phyloP scores from a whole-genome alignment of 2,888 invertebrate species.

The Cerceris ruficornis region DNA sequence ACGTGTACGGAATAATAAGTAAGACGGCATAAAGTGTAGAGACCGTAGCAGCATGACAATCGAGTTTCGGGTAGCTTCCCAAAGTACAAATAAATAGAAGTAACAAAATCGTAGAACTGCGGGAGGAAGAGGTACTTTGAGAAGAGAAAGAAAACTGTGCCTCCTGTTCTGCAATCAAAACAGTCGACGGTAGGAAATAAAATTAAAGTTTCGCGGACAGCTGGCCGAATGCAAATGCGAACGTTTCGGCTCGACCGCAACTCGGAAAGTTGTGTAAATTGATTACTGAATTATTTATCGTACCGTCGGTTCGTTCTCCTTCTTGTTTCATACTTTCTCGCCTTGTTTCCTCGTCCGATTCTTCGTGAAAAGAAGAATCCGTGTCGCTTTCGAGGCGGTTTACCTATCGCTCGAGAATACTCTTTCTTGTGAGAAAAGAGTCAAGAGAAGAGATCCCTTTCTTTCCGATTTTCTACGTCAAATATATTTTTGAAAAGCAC shows the following conservation, averaged over 20 bases:
- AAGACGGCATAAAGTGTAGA: conserved; percentile 23
- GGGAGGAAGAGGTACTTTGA: neutral
- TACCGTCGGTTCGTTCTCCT: conserved; percentile 12
- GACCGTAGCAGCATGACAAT: conserved; percentile 20
- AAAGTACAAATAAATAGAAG: conserved; percentile 40
- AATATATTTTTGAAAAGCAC: neutral
- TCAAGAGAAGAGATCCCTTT: conserved; percentile 1
- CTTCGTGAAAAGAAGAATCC: neutral
- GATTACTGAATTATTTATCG: conserved; percentile 77
- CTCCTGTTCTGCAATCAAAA: conserved; percentile 62
- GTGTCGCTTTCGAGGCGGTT: neutral
- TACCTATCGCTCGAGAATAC: neutral
- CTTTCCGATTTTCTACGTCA: neutral
- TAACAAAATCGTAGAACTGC: conserved; percentile 9
- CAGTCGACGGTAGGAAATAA: conserved; percentile 65
- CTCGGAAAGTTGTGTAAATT: conserved; percentile 72
- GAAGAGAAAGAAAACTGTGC: conserved; percentile 31
- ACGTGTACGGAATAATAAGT: conserved; percentile 38
- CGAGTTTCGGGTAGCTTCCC: conserved; percentile 13
- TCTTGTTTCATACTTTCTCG: neutral
- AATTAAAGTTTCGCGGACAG: conserved; percentile 65
- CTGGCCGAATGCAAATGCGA: conserved; percentile 69
- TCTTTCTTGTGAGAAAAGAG: neutral
- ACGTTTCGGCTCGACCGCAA: conserved; percentile 42
- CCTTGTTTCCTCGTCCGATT: neutral